Evolutionary conservation across 1,140 invertebrate genomes (phyloP).

Genomic region (Drosophila biarmipes): DNA sequence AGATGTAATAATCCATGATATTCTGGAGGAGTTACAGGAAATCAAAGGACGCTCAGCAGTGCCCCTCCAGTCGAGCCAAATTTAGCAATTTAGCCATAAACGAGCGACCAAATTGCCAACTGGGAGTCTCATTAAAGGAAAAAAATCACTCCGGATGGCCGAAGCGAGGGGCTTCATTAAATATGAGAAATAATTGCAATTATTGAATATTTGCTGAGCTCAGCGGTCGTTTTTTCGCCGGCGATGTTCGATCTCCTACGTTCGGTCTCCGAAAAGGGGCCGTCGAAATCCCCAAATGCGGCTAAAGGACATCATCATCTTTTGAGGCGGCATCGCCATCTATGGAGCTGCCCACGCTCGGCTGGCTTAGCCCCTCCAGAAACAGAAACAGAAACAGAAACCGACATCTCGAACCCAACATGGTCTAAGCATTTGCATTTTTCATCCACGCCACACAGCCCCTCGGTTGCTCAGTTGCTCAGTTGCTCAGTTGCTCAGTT

Average conservation of each 20-base stretch:
- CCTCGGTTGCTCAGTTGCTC: slow-evolving; percentile 4
- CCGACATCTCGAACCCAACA: slow-evolving; percentile 39
- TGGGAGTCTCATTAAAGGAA: slow-evolving; percentile 64
- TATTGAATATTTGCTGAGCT: slow-evolving; percentile 58
- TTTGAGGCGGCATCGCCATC: slow-evolving; percentile 18
- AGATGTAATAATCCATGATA: no score
- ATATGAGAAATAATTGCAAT: slow-evolving; percentile 82
- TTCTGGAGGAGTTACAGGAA: background rate
- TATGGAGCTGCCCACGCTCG: slow-evolving; percentile 43
- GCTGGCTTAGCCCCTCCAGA: slow-evolving; percentile 6
- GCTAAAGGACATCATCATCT: slow-evolving; percentile 52
- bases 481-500: slow-evolving; percentile 30
- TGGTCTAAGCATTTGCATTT: slow-evolving; percentile 53
- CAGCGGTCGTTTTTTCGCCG: background rate
- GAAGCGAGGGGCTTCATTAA: slow-evolving; percentile 62
- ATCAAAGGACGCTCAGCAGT: background rate
- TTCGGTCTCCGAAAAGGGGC: slow-evolving; percentile 16
- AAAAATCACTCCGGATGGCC: slow-evolving; percentile 64
- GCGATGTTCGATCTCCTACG: background rate
- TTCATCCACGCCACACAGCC: slow-evolving; percentile 27
- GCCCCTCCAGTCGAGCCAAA: slow-evolving; percentile 39
- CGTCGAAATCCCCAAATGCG: slow-evolving; percentile 36
- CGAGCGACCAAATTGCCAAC: slow-evolving; percentile 59
- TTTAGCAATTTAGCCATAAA: slow-evolving; percentile 80
- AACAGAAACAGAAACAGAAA: slow-evolving; percentile 15